Percentiles rank a stretch among this genome's conserved stretches.
Conservation (phyloP, 2,888 invertebrate species). For the Spilarctia lutea region DNA sequence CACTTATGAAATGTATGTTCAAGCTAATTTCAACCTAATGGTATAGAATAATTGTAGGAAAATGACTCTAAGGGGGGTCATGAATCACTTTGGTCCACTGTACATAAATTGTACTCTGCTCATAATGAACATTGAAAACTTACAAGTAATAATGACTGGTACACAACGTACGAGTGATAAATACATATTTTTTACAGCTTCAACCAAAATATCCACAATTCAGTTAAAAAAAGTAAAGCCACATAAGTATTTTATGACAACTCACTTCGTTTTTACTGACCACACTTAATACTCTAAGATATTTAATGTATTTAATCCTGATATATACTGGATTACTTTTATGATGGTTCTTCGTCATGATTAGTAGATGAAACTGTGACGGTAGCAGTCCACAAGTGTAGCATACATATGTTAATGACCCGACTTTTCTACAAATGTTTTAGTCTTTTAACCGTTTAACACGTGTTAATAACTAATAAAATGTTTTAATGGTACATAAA, state of each 20-base stretch:
- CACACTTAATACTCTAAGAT: neutral
- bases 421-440: constrained; percentile 83
- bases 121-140: constrained; percentile 18
- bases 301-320: constrained; percentile 26
- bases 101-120: constrained; percentile 18
- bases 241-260: constrained; percentile 28
- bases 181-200: constrained; percentile 9
- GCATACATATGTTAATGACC: constrained; percentile 73
- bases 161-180: neutral
- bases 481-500: constrained; percentile 85
- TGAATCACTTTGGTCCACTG: no score
- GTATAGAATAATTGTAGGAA: no score
- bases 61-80: no score
- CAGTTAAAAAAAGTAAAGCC: constrained; percentile 3
- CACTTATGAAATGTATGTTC: no score
- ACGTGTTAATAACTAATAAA: constrained; percentile 87
- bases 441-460: constrained; percentile 80
- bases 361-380: constrained; percentile 57
- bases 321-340: constrained; percentile 52
- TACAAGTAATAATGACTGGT: constrained; percentile 14
- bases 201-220: constrained; percentile 5
- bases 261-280: constrained; percentile 21
- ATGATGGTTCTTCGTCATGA: constrained; percentile 46
- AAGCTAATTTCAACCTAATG: no score
- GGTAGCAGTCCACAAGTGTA: constrained; percentile 62